Evolutionary conservation across 1,140 invertebrate species (phyloP).

Genomic region (Gryllus bimaculatus): DNA sequence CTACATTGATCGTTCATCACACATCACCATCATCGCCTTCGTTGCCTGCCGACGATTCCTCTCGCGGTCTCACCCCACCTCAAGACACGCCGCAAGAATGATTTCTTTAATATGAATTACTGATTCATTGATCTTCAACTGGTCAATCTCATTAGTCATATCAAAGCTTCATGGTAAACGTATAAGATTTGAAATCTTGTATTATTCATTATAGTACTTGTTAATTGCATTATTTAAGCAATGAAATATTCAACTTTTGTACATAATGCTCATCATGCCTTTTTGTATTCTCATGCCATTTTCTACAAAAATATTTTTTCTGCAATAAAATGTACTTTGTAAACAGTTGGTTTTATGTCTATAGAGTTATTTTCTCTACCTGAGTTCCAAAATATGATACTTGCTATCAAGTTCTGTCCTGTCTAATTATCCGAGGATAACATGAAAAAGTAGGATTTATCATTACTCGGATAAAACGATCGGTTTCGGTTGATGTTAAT

Average conservation of each 20-base stretch:
- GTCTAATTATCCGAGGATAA: too few relatives aligned
- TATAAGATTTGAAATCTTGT: not conserved
- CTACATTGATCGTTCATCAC: too few relatives aligned
- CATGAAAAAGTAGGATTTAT: too few relatives aligned
- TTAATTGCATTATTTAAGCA: not conserved
- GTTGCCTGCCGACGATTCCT: too few relatives aligned
- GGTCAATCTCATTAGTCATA: not conserved
- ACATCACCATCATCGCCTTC: too few relatives aligned
- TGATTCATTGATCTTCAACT: not conserved
- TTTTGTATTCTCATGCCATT: not conserved
- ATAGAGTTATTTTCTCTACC: too few relatives aligned
- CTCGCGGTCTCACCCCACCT: too few relatives aligned
- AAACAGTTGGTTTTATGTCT: not conserved
- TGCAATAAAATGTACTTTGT: not conserved
- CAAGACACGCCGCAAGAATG: not conserved
- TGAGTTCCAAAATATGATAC: too few relatives aligned
- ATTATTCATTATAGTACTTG: not conserved
- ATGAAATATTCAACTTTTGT: not conserved
- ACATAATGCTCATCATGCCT: not conserved
- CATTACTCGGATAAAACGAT: too few relatives aligned
- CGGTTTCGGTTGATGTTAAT: too few relatives aligned
- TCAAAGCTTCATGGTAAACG: not conserved
- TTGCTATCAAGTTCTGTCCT: too few relatives aligned
- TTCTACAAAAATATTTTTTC: not conserved
- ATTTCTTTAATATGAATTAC: not conserved